These are phyloP conservation scores for Alviniconcha strummeri DNA, from an alignment of 2,888 invertebrate genomes.

Conservation along the genomic window DNA sequence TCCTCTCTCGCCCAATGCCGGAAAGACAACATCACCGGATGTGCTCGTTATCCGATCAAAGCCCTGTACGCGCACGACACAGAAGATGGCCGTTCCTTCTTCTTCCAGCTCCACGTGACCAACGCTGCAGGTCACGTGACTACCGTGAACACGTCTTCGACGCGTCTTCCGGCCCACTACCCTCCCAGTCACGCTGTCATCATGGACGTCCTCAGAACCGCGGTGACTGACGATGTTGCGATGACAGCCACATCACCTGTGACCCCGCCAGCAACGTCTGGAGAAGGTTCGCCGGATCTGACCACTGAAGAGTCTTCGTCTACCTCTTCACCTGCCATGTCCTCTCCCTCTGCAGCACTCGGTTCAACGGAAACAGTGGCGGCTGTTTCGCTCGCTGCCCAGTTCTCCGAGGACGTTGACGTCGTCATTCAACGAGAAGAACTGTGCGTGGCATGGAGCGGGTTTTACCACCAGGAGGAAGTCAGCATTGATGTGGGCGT, in stretches of 20 bases:
- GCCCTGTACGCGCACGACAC: constrained; percentile 35
- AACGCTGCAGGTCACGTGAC: constrained; percentile 46
- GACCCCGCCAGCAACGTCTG: neutral
- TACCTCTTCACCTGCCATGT: too few relatives aligned
- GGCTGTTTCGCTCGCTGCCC: neutral
- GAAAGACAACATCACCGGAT: constrained; percentile 13
- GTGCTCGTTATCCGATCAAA: constrained; percentile 27
- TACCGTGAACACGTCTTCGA: constrained; percentile 26
- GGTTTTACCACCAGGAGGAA: constrained; percentile 12
- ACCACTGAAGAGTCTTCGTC: neutral
- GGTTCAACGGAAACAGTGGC: neutral
- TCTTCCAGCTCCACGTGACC: constrained; percentile 42
- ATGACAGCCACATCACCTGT: neutral
- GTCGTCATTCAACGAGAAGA: neutral
- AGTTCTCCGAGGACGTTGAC: constrained; percentile 18
- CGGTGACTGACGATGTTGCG: neutral
- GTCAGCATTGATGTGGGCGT: constrained; percentile 1
- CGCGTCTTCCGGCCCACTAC: constrained; percentile 35
- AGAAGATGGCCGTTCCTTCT: constrained; percentile 27
- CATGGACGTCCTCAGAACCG: constrained; percentile 26
- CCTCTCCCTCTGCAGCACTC: neutral
- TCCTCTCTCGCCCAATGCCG: constrained; percentile 9
- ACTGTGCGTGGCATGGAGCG: constrained; percentile 25
- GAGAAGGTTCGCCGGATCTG: neutral
- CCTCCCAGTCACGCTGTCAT: constrained; percentile 36